Evolutionary conservation across 1,140 invertebrate species (phyloP).

Genomic region (Nasonia longicornis): DNA sequence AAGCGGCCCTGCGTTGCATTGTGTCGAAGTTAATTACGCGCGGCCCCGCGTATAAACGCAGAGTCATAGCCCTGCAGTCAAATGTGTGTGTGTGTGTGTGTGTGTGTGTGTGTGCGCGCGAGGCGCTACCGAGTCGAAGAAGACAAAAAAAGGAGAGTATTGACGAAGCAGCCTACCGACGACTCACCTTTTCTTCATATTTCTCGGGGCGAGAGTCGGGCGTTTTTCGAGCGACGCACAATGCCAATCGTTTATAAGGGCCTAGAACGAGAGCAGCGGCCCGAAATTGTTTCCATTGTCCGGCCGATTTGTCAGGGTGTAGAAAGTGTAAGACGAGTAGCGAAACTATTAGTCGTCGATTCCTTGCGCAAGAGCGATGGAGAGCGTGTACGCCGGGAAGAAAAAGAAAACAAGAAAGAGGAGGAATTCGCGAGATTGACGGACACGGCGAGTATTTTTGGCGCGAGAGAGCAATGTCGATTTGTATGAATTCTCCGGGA

Average conservation of each 20-base stretch:
- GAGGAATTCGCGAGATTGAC: not conserved
- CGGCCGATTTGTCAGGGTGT: slow-evolving; percentile 63
- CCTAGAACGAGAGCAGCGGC: slow-evolving; percentile 36
- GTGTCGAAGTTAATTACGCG: slow-evolving; percentile 68
- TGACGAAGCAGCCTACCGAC: slow-evolving; percentile 9
- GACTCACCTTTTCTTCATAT: slow-evolving; percentile 42
- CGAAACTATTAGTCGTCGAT: slow-evolving; percentile 62
- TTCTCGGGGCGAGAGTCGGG: slow-evolving; percentile 40
- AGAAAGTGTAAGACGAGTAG: slow-evolving; percentile 64
- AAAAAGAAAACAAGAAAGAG: not conserved
- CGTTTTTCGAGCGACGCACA: slow-evolving; percentile 50
- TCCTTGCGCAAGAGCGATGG: not conserved
- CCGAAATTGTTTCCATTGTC: slow-evolving; percentile 68
- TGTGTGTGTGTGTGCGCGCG: slow-evolving; percentile 23
- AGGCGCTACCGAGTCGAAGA: slow-evolving; percentile 48
- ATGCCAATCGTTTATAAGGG: slow-evolving; percentile 61
- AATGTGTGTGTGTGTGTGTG: slow-evolving; percentile 38
- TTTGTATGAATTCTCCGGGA: not conserved
- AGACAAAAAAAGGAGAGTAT: slow-evolving; percentile 10
- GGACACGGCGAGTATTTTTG: too few relatives aligned
- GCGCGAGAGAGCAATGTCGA: not conserved
- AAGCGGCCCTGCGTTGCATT: slow-evolving; percentile 58
- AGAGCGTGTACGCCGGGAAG: too few relatives aligned
- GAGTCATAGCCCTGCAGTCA: slow-evolving; percentile 58
- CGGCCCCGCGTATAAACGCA: slow-evolving; percentile 60